Conservation (phyloP, 2,888 invertebrate genomes). For the Muschampia plurimacula region DNA sequence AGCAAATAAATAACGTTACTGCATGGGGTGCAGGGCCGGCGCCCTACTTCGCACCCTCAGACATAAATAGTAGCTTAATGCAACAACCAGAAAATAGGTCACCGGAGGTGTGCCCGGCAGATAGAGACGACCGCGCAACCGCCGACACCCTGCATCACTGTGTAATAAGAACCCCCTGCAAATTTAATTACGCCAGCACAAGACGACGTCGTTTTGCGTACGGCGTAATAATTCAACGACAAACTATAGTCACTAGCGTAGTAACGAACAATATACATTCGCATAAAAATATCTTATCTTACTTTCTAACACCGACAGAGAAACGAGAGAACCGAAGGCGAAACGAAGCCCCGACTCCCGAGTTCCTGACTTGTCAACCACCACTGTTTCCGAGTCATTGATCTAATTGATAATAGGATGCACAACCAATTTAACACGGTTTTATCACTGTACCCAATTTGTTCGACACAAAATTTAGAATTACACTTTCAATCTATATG, state of each 20-base stretch:
- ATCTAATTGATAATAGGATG: constrained; percentile 65
- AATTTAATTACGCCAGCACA: constrained; percentile 58
- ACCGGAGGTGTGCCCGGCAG: constrained; percentile 82
- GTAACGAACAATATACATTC: constrained; percentile 51
- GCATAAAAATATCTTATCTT: constrained; percentile 60
- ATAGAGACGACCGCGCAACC: constrained; percentile 73
- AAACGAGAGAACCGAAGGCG: constrained; percentile 65
- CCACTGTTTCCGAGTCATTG: constrained; percentile 69
- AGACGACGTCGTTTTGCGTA: constrained; percentile 42
- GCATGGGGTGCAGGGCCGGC: constrained; percentile 69
- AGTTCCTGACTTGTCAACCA: constrained; percentile 68
- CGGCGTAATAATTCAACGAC: constrained; percentile 48
- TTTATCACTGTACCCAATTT: constrained; percentile 9
- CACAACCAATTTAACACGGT: constrained; percentile 47
- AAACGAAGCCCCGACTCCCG: constrained; percentile 65
- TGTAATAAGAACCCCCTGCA: constrained; percentile 61
- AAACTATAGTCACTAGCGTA: constrained; percentile 24
- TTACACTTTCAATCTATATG: background rate
- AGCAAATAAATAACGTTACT: constrained; percentile 55
- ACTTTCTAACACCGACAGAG: constrained; percentile 65
- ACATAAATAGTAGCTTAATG: constrained; percentile 82
- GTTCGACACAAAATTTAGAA: background rate
- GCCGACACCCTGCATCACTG: constrained; percentile 64
- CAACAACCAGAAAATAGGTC: constrained; percentile 85
- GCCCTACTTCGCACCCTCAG: constrained; percentile 68